Conservation (phyloP, 2,888 invertebrate species). For the Diogma glabrata region DNA sequence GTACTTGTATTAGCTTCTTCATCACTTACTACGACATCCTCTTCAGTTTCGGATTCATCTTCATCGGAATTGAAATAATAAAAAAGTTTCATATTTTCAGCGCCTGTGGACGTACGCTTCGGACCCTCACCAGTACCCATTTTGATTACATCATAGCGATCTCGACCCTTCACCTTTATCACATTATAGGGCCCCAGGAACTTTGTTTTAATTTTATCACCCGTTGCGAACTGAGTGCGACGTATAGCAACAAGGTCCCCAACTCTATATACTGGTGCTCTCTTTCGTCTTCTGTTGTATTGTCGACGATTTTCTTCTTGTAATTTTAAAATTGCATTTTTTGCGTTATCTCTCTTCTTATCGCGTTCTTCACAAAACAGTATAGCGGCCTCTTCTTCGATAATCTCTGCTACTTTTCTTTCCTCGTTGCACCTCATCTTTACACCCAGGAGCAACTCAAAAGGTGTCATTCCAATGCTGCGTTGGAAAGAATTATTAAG, state of each 20-base stretch:
- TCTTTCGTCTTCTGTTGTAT: slow-evolving; percentile 11
- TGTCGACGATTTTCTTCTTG: no score
- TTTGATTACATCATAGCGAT: slow-evolving; percentile 5
- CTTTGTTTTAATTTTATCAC: neutral
- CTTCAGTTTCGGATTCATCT: neutral
- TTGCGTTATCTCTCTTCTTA: no score
- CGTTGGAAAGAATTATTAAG: slow-evolving; percentile 19
- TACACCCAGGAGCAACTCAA: slow-evolving; percentile 12
- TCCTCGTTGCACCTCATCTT: slow-evolving; percentile 6
- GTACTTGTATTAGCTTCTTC: neutral
- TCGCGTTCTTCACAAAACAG: no score
- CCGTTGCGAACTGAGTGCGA: slow-evolving; percentile 4
- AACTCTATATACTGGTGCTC: neutral
- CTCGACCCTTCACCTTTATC: neutral
- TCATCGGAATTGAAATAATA: neutral
- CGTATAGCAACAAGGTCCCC: neutral
- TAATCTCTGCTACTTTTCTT: no score
- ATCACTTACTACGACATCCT: neutral
- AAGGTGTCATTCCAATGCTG: slow-evolving; percentile 11
- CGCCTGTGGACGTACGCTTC: neutral
- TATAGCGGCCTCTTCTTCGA: no score
- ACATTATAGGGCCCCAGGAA: slow-evolving; percentile 6
- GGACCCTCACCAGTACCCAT: neutral
- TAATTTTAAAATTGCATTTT: no score
- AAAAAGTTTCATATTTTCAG: neutral